These are phyloP conservation scores for Xiphophorus couchianus DNA, from an alignment of 2,113 vertebrate genomes.

Conservation along the genomic window DNA sequence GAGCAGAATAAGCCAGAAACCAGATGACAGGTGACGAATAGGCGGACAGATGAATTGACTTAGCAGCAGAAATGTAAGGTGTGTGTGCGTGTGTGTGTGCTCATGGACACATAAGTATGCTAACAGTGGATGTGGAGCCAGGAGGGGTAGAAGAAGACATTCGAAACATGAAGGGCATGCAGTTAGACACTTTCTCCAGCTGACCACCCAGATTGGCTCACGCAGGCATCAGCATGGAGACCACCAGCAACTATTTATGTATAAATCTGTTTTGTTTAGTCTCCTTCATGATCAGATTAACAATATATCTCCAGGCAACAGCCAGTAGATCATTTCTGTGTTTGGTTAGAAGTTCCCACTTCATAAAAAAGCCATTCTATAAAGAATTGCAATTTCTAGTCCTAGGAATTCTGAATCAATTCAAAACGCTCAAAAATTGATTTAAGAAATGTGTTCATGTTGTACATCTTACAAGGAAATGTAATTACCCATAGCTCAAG, in stretches of 20 bases:
- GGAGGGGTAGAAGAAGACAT: conserved; percentile 54
- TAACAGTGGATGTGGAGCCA: conserved; percentile 35
- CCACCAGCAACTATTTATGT: conserved; percentile 44
- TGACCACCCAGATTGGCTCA: conserved; percentile 69
- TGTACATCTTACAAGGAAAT: no score
- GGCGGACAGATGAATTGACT: conserved; percentile 42
- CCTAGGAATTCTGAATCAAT: no score
- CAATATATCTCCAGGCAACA: conserved; percentile 31
- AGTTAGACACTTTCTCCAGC: conserved; percentile 56
- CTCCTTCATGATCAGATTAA: conserved; percentile 10
- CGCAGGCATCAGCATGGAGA: conserved; percentile 49
- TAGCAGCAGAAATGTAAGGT: conserved; percentile 31
- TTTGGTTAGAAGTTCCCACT: conserved; percentile 21
- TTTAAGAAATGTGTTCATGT: no score
- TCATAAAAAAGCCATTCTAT: no score
- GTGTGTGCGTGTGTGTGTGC: neutral
- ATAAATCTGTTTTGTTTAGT: conserved; percentile 18
- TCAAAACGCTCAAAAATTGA: neutral
- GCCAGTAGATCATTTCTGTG: conserved; percentile 10
- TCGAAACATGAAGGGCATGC: conserved; percentile 67
- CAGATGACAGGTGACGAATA: conserved; percentile 37
- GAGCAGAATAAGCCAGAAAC: conserved; percentile 39
- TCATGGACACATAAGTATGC: conserved; percentile 6
- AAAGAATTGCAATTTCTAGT: no score
- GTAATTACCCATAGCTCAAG: neutral